Evolutionary conservation across 1,140 invertebrate species (phyloP), one percentile per base, ranked within the genome.

Genomic region (Danaus melanippus): DNA sequence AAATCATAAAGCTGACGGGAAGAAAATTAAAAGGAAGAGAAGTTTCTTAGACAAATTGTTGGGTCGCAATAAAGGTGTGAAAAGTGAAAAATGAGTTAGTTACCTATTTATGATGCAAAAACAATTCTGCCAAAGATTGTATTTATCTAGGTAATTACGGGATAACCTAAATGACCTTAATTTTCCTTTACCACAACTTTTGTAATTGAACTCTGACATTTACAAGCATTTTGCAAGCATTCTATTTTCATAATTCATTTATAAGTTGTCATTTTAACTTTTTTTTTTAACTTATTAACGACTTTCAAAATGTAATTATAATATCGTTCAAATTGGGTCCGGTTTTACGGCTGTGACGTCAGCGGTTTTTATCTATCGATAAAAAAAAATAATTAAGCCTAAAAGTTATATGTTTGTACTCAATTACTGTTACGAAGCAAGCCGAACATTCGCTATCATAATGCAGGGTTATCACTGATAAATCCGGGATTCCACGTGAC

Each of bases 401-500:
- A 32, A 32, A 32, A 32, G 21, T 32, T 32, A 32, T 32, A 32
- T 32, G 21, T 32, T 32, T 32, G 21, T 32, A 32, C 21, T 32
- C 21, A 32, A 32, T 32, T 32, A 32, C 21, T 32, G 21, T 32
- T 32, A 32, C 54, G 46, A 54, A 57, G 46, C 46, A 52, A 60
- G 21, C 21, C 52, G 21, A 32, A 32, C 21, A 32, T 71, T 74
- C 65, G 73, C 82, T 83, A 86, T 84, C 83, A 74, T 70, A 76
- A 78, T 80, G 73, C 74, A 80, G 64, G 83, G 79, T 84, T 86
- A 86, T 86, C 83, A 62, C 58, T 76, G 79, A 84, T 84, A 81
- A 85, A 58, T 57, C 52, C 54, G 69, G 69, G 76, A 75, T 79
- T 74, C 73, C 79, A 81, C 79, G 80, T 79, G 79, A 83, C 78